Evolutionary conservation across 2,113 vertebrate genomes (phyloP).

Genomic region (Rhodinocichla rosea): DNA sequence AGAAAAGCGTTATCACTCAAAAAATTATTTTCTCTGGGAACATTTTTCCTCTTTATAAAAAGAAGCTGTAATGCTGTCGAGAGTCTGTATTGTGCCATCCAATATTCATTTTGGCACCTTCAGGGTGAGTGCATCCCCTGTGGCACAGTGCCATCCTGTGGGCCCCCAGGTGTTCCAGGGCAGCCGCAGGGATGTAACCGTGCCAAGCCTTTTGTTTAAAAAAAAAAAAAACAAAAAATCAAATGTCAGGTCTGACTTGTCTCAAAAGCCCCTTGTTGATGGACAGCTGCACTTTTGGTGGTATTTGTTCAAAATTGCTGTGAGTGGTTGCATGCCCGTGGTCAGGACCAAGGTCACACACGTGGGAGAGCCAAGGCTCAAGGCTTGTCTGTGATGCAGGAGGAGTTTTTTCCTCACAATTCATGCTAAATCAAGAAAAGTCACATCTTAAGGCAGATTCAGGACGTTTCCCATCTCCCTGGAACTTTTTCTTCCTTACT

Average conservation of each 20-base stretch:
- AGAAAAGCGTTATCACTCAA: background rate
- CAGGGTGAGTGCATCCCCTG: background rate
- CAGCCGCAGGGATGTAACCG: rapidly evolving
- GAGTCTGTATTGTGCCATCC: background rate
- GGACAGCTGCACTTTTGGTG: background rate
- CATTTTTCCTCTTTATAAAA: background rate
- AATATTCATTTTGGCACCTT: background rate
- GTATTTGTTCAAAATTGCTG: background rate
- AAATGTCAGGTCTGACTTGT: background rate
- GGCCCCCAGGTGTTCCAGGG: background rate
- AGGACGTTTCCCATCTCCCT: background rate
- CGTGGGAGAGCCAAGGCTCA: rapidly evolving
- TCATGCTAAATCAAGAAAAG: background rate
- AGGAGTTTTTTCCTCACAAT: background rate
- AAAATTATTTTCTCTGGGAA: background rate
- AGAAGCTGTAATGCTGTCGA: background rate
- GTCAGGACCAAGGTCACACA: background rate
- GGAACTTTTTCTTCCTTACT: background rate
- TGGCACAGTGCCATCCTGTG: constrained; percentile 26
- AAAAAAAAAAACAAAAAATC: background rate
- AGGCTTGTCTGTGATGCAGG: background rate
- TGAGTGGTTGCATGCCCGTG: background rate
- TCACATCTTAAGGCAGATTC: background rate
- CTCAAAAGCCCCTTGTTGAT: background rate
- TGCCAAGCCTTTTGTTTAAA: background rate